These are phyloP conservation scores for Phengaris alcon DNA, from an alignment of 2,888 invertebrate species.

Conservation along the genomic window DNA sequence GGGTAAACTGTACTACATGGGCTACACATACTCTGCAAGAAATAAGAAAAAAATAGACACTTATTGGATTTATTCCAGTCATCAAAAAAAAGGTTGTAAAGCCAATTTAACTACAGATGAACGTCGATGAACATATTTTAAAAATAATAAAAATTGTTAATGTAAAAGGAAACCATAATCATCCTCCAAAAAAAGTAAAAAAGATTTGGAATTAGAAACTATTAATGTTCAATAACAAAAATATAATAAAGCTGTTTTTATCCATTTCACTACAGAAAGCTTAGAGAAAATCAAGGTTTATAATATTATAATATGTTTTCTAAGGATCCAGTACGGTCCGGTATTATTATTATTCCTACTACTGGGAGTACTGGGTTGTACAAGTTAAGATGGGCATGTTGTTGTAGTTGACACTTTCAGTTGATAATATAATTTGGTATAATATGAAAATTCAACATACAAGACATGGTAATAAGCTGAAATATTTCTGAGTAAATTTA, in stretches of 20 bases:
- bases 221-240: constrained; percentile 14
- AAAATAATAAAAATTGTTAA: constrained; percentile 47
- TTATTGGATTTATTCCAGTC: constrained; percentile 66
- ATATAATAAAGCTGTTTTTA: too few species aligned
- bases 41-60: constrained; percentile 52
- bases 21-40: constrained; percentile 59
- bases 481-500: neutral
- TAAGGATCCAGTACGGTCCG: too few species aligned
- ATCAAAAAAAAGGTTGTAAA: constrained; percentile 62
- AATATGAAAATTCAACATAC: neutral
- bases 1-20: constrained; percentile 53
- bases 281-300: too few species aligned
- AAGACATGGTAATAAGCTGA: neutral
- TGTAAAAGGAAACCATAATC: constrained; percentile 49
- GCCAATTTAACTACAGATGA: constrained; percentile 55
- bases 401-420: neutral
- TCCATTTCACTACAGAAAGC: too few species aligned
- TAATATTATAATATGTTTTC: too few species aligned
- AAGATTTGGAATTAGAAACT: constrained; percentile 44
- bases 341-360: too few species aligned
- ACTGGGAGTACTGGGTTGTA: too few species aligned
- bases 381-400: neutral
- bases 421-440: neutral
- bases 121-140: too few species aligned
- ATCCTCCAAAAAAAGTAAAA: constrained; percentile 48